Evolutionary conservation across 2,888 invertebrate genomes (phyloP).

Genomic region (Ochlodes sylvanus): DNA sequence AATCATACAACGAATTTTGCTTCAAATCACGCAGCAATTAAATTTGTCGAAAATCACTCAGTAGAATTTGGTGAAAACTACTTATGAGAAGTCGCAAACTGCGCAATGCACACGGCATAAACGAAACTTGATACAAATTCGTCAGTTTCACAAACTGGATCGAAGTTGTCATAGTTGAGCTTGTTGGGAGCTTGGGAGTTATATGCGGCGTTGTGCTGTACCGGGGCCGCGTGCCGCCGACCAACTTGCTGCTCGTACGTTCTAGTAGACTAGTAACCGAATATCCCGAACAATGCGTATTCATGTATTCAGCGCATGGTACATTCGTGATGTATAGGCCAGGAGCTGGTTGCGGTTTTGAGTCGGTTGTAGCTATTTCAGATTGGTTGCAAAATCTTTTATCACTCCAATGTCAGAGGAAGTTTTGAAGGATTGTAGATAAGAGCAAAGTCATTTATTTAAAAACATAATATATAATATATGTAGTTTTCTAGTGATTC

Average conservation of each 20-base stretch:
- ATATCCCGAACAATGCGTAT: conserved; percentile 7
- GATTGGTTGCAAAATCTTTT: neutral
- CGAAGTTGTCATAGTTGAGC: neutral
- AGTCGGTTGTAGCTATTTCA: neutral
- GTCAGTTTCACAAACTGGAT: neutral
- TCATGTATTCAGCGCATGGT: neutral
- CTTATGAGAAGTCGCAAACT: too few species aligned
- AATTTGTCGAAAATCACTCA: too few species aligned
- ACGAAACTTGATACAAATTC: conserved; percentile 1
- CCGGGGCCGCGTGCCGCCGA: neutral
- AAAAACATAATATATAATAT: too few species aligned
- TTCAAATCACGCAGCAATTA: too few species aligned
- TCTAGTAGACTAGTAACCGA: conserved; percentile 4
- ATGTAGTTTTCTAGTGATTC: too few species aligned
- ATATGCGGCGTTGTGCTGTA: too few species aligned
- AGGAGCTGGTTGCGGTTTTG: neutral
- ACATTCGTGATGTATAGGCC: neutral
- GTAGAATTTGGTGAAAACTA: too few species aligned
- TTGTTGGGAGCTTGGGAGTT: neutral
- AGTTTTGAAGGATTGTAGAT: too few species aligned
- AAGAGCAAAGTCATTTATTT: too few species aligned
- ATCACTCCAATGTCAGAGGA: neutral
- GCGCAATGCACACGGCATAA: too few species aligned
- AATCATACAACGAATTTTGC: too few species aligned
- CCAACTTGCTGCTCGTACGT: neutral